A percentile compares a stretch with the other conserved stretches of the same genome.
Evolutionary conservation across 1,140 invertebrate genomes (phyloP).

Genomic region (Anthonomus grandis): DNA sequence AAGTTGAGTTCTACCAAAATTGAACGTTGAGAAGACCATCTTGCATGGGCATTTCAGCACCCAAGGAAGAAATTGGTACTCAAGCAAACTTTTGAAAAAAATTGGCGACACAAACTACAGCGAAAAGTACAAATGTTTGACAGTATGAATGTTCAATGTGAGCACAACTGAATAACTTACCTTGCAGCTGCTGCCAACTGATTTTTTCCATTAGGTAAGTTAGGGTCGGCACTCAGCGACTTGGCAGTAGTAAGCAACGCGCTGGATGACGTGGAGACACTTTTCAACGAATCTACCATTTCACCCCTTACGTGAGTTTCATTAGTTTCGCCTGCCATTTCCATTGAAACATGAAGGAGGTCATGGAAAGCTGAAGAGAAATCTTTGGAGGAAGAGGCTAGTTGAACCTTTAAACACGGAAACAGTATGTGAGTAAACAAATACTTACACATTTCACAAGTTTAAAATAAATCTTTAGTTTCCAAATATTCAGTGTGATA

Average conservation of each 20-base stretch:
- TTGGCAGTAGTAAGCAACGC: constrained; percentile 86
- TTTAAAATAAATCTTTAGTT: too few species aligned
- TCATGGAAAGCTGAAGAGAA: constrained; percentile 79
- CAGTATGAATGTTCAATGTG: too few species aligned
- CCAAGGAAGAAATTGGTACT: neutral
- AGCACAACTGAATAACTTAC: constrained; percentile 1
- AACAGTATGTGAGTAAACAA: neutral
- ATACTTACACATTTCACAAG: neutral
- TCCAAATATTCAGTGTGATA: neutral
- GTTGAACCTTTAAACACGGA: constrained; percentile 45
- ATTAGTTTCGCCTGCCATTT: constrained; percentile 77
- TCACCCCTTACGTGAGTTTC: constrained; percentile 67
- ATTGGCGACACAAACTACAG: too few species aligned
- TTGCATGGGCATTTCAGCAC: too few species aligned
- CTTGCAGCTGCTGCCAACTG: constrained; percentile 76
- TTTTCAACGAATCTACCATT: constrained; percentile 83
- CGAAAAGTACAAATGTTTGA: too few species aligned
- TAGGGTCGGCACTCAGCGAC: constrained; percentile 83
- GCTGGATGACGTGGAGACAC: constrained; percentile 82
- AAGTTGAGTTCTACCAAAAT: too few species aligned
- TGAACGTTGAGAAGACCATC: too few species aligned
- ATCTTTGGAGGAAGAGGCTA: constrained; percentile 70
- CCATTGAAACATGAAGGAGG: constrained; percentile 71
- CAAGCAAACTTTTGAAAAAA: neutral
- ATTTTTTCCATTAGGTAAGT: constrained; percentile 87